A percentile compares a stretch with the other conserved stretches of the same genome.
phyloP scores from a whole-genome alignment of 2,113 vertebrate genomes.

The Guaruba guarouba region DNA sequence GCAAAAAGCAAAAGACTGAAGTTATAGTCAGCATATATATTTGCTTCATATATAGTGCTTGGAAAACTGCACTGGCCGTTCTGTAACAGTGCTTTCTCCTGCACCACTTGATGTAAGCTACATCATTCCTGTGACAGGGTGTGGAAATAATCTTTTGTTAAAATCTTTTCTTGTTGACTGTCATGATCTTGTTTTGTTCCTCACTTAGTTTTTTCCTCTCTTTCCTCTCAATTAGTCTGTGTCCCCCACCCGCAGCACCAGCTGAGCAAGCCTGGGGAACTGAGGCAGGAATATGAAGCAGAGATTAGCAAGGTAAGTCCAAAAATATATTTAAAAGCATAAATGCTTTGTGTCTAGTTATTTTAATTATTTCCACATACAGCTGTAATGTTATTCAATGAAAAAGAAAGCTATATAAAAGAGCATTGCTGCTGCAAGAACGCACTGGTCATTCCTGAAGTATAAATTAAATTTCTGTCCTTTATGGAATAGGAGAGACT shows the following conservation, averaged over 20 bases:
- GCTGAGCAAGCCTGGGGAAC: conserved; percentile 79
- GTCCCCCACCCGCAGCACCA: conserved; percentile 51
- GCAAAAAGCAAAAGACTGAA: background rate
- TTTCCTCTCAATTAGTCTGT: conserved; percentile 50
- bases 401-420: background rate
- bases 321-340: background rate
- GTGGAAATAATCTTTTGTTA: background rate
- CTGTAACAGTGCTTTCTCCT: fast-evolving
- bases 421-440: background rate
- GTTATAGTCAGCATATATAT: background rate
- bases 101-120: background rate
- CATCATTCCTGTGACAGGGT: background rate
- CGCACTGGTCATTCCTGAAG: background rate
- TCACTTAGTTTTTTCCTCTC: background rate
- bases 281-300: conserved; percentile 81
- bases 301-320: conserved; percentile 78
- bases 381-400: background rate
- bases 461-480: background rate
- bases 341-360: background rate
- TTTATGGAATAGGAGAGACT: background rate
- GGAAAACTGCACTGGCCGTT: background rate
- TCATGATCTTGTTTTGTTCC: background rate
- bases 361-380: background rate
- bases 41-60: background rate
- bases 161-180: background rate